Evolutionary conservation across 2,888 invertebrate species (phyloP), one percentile per base, ranked within the genome.

Genomic region (Microplitis manilae): DNA sequence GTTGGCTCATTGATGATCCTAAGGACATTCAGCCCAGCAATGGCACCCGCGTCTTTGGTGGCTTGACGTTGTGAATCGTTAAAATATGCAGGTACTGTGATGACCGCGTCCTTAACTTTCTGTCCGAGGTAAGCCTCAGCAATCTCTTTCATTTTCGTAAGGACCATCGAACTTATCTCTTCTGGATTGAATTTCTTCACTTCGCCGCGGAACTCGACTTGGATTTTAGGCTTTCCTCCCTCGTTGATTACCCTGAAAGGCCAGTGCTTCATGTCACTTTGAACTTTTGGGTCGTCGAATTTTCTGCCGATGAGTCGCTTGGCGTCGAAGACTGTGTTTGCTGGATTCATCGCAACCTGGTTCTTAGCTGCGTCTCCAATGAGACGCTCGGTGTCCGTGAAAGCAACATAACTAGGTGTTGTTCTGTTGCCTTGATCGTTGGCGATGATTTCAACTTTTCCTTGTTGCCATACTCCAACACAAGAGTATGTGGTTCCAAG

Each of bases 191-290:
- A 94, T 78, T 87, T 90, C 86, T 94, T 94, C 40, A 82, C 83
- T 86, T 93, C 93, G 0, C 93, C 93, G 2, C 69, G 62, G 89
- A 93, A 93, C 82, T 94, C 93, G 0, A 94, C 92, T 85, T 93
- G 92, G 75, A 94, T 93, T 87, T 94, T 94, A 0, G 94, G 94
- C 84, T 94, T 94, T 64, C 93, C 92, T 68, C 90, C 89, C 73
- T 94, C 94, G 83, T 90, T 93, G 81, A 94, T 87, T 13, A 95
- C 94, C 85, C 92, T 92, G 90, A 96, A 96, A 2, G 96, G 95
- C 96, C 96, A 96, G 85, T 94, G 94, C 86, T 95, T 94, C 91
- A 95, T 93, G 89, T 96, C 96, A 50, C 92, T 91, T 86, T 95
- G 95, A 71, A 95, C 95, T 84, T 94, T 93, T 0, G 91, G 89